Base-by-base conservation (phyloP, 2,888 invertebrate genomes). In the Tanypteryx hageni region DNA sequence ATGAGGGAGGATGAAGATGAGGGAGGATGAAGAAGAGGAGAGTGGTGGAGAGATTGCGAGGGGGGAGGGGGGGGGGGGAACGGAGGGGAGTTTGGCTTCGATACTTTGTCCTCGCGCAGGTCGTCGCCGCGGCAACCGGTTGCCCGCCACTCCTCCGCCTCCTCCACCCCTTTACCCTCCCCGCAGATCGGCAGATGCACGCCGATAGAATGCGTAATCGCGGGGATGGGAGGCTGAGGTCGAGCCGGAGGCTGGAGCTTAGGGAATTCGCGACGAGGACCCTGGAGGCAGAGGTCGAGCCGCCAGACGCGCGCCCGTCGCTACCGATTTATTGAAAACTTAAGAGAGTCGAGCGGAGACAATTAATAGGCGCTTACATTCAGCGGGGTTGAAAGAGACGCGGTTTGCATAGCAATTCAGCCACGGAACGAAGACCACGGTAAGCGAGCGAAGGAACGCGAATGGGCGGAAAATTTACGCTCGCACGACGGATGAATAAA, bases 281-380 rank as follows among this genome's bases (percentile, higher is more conserved):
- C 76, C 76, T 10, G 61, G n/a, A 18, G 89, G 64, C 61, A n/a
- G 86, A 27, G 89, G 89, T 89, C 44, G 89, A n/a, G 64, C 31
- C 44, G 44, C 64, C 44, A 58, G 44, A 89, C 89, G 86, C 31
- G 61, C 86, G 61, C 61, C 86, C 86, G 68, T 89, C 89, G 89
- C 89, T 64, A 64, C 61, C 89, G 44, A 89, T 89, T 89, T 89
- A 89, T 89, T 89, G 89, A 64, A 89, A 89, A 89, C 89, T 89
- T 89, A 89, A 89, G 18, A 61, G 89, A 64, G 76, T 64, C 89
- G 64, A 61, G 31, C 89, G 89, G 89, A 44, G 89, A 89, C 89
- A 89, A 89, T 89, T 89, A 89, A 89, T 89, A 89, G 64, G 89
- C 89, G 64, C 89, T 89, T 89, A 64, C 89, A 64, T 89, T 64